Evolutionary conservation across 2,888 invertebrate genomes (phyloP), one percentile per base, ranked within the genome.

Genomic region (Metellina segmentata): DNA sequence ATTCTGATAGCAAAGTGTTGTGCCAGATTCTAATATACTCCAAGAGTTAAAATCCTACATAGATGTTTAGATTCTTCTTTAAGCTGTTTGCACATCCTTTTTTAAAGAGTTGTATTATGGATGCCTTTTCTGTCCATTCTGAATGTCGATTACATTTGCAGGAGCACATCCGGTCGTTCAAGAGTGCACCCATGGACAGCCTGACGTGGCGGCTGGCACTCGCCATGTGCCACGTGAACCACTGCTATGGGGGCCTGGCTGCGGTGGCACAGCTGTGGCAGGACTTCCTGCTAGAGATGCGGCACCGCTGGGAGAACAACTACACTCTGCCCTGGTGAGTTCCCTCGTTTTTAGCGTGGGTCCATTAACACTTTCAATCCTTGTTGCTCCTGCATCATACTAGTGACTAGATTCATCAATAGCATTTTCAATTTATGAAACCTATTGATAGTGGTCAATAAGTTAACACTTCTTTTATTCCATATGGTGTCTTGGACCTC

Each of bases 201-300:
- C 95, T 99, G 74, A 96, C 97, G 0, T 97, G 97, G 96, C 96
- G 98, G 74, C 95, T 99, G 51, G 96, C 97, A 0, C 96, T 97
- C 51, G 96, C 97, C 52, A 96, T 97, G 93, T 97, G 97, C 34
- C 97, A 97, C 90, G 96, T 97, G 78, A 96, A 97, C 85, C 96
- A 97, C 93, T 97, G 97, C 71, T 96, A 97, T 34, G 98, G 98
- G 0, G 97, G 98, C 7, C 93, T 95, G 34, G 93, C 94, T 20
- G 96, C 97, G 0, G 96, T 98, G 87, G 97, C 98, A 0, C 98
- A 99, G 94, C 95, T 99, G 16, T 99, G 99, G 99, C 97, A 98
- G 94, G 98, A 98, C 94, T 97, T 99, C 94, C 96, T 97, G 0
- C 97, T 98, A 94, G 98, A 98, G 95, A 96, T 99, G 94, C 96